Conservation (phyloP, 2,113 vertebrate genomes). For the Psittacus erithacus region DNA sequence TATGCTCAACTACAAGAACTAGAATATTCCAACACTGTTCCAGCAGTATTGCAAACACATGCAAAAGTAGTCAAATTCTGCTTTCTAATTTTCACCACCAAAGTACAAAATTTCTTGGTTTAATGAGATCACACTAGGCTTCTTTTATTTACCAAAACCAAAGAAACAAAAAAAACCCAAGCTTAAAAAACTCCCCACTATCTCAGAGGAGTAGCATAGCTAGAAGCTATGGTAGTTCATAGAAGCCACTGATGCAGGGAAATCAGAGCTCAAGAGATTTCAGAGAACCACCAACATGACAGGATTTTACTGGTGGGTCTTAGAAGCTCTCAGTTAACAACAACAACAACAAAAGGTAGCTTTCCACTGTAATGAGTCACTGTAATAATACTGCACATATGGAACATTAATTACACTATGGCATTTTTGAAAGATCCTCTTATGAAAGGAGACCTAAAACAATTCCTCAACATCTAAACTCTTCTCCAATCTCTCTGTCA, state of each 20-base stretch:
- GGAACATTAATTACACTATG: neutral
- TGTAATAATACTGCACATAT: neutral
- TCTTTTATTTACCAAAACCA: neutral
- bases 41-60: neutral
- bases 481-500: neutral
- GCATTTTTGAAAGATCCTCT: neutral
- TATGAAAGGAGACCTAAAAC: neutral
- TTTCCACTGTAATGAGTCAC: neutral
- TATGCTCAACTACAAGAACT: neutral
- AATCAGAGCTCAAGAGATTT: neutral
- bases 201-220: neutral
- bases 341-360: neutral
- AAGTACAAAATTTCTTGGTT: neutral
- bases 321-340: neutral
- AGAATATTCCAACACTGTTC: neutral
- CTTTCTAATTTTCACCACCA: neutral
- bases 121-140: neutral
- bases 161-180: neutral
- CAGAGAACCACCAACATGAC: neutral
- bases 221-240: neutral
- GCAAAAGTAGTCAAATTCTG: neutral
- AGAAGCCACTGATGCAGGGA: neutral
- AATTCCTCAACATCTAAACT: neutral
- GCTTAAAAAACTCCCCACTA: neutral
- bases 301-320: neutral